These are phyloP conservation scores for Alcis repandata DNA, from an alignment of 2,888 invertebrate genomes.

Conservation along the genomic window DNA sequence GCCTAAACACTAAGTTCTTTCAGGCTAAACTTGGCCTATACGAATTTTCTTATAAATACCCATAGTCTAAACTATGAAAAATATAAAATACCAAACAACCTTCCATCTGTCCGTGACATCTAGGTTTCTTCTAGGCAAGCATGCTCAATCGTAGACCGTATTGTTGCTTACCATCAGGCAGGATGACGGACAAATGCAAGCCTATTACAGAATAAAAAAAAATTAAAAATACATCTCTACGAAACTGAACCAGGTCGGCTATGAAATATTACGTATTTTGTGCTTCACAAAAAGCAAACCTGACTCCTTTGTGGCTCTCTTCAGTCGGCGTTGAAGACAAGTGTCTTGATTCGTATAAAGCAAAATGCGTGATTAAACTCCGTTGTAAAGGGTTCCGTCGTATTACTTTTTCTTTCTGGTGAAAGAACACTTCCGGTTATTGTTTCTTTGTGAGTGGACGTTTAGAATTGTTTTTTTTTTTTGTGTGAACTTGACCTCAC, in stretches of 20 bases:
- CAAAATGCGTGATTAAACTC: conserved; percentile 11
- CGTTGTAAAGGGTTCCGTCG: conserved; percentile 3
- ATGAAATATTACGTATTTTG: conserved; percentile 10
- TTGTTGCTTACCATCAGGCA: too few species aligned
- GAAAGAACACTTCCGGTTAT: neutral
- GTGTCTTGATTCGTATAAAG: conserved; percentile 20
- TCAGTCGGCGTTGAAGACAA: conserved; percentile 15
- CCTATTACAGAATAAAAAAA: too few species aligned
- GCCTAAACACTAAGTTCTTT: too few species aligned
- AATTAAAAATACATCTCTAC: neutral
- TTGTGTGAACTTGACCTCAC: too few species aligned
- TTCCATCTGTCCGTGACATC: neutral
- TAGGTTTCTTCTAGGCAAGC: too few species aligned
- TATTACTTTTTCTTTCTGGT: neutral
- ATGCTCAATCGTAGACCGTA: too few species aligned
- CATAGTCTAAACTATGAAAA: neutral
- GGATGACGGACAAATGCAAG: too few species aligned
- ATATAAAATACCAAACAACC: neutral
- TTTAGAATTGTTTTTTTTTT: too few species aligned
- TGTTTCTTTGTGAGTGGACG: neutral
- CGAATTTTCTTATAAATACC: too few species aligned
- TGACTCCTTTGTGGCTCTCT: conserved; percentile 14
- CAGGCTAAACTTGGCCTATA: too few species aligned
- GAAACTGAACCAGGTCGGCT: conserved; percentile 1
- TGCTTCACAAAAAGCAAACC: conserved; percentile 15